A percentile compares a stretch with the other conserved stretches of the same genome.
phyloP scores from a whole-genome alignment of 2,888 invertebrate species.

The Rhorus exstirpatorius region DNA sequence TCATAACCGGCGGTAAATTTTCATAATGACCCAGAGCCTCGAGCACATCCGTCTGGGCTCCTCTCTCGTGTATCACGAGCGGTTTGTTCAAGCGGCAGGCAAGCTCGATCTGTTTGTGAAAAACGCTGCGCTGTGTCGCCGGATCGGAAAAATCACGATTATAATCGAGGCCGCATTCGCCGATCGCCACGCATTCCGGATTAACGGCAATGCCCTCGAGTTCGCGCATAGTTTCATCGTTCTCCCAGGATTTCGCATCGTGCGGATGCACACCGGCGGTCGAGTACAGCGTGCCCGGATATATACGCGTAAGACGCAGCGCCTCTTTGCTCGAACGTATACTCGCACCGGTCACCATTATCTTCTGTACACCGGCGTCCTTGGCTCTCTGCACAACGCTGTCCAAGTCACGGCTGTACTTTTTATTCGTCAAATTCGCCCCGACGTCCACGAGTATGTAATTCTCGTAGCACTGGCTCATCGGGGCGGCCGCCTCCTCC shows the following conservation, averaged over 20 bases:
- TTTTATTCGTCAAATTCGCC: slow-evolving; percentile 97
- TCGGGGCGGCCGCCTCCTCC: slow-evolving; percentile 79
- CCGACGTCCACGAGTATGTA: slow-evolving; percentile 97
- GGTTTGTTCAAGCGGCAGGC: slow-evolving; percentile 96
- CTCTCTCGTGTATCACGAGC: slow-evolving; percentile 96
- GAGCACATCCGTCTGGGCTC: slow-evolving; percentile 95
- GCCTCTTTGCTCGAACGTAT: slow-evolving; percentile 96
- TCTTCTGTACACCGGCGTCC: slow-evolving; percentile 97
- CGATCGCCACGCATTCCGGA: slow-evolving; percentile 96
- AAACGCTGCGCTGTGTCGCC: slow-evolving; percentile 94
- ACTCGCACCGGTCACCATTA: slow-evolving; percentile 97
- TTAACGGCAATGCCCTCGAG: slow-evolving; percentile 92
- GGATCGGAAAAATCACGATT: slow-evolving; percentile 97
- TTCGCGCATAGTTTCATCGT: slow-evolving; percentile 87
- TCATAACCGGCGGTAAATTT: slow-evolving; percentile 92
- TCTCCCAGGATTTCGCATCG: slow-evolving; percentile 96
- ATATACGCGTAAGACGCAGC: slow-evolving; percentile 94
- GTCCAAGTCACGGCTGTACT: slow-evolving; percentile 96
- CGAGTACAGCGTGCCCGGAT: slow-evolving; percentile 96
- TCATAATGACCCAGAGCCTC: slow-evolving; percentile 89
- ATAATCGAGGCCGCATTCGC: slow-evolving; percentile 98
- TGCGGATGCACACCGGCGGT: slow-evolving; percentile 97
- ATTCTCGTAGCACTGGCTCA: slow-evolving; percentile 95
- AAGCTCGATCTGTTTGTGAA: slow-evolving; percentile 95
- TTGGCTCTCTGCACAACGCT: slow-evolving; percentile 96